These are phyloP conservation scores for Corydoras sp. DNA, from an alignment of 2,113 vertebrate genomes.

Conservation along the genomic window DNA sequence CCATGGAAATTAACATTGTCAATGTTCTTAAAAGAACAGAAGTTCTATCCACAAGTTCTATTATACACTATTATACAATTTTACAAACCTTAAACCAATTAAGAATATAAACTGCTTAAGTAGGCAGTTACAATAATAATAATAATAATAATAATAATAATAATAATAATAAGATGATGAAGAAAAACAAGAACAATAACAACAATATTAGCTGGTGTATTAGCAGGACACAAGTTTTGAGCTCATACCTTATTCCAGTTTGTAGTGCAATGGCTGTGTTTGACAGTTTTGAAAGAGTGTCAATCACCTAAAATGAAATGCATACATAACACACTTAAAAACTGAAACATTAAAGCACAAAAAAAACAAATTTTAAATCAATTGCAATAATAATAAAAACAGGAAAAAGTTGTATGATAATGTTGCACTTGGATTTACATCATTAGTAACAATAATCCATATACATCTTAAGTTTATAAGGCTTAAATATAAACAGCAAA, in stretches of 20 bases:
- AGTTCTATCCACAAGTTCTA: too few species aligned
- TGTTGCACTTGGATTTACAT: not conserved
- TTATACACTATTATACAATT: too few species aligned
- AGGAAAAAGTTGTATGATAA: not conserved
- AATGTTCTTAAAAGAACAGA: too few species aligned
- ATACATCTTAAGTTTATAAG: too few species aligned
- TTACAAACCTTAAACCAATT: too few species aligned
- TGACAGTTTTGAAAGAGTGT: constrained; percentile 88
- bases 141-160: too few species aligned
- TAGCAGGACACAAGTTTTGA: not conserved
- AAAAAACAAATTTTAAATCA: not conserved
- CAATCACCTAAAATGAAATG: constrained; percentile 80
- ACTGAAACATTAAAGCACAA: constrained; percentile 4
- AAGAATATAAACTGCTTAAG: too few species aligned
- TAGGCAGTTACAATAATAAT: too few species aligned
- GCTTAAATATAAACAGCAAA: too few species aligned
- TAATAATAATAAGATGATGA: not conserved
- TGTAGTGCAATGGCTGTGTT: constrained; percentile 73
- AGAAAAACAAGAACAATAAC: too few species aligned
- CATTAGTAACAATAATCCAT: too few species aligned
- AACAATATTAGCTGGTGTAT: not conserved
- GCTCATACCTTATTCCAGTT: constrained; percentile 81
- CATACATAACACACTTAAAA: not conserved
- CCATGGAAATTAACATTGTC: too few species aligned
- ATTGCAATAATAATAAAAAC: not conserved